Evolutionary conservation across 1,140 invertebrate genomes (phyloP), one percentile per base, ranked within the genome.

Genomic region (Vanessa tameamea): DNA sequence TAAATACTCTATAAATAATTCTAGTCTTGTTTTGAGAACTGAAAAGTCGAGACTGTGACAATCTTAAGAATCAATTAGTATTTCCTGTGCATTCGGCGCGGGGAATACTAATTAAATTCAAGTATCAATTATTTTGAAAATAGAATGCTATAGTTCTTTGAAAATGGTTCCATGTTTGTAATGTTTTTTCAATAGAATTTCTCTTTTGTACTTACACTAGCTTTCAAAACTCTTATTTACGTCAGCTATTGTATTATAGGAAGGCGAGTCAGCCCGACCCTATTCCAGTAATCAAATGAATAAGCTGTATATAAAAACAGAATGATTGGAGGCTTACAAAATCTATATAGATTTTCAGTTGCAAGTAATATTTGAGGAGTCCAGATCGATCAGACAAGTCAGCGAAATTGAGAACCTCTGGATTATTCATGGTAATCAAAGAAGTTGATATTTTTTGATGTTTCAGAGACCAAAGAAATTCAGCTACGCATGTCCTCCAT

Each of bases 81-180:
- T 31, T 31, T 31, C 26, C 26, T 31, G 26, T 6, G 2, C 6
- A 31, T 31, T 31, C 26, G 26, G 65, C 55, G 53, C 26, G 31
- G 65, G 37, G 51, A 68, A 68, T 68, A 68, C 65, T 16, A 55
- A 68, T 68, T 50, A 57, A 55, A 55, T 31, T 47, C 31, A 55
- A 68, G 65, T 68, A 68, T 68, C 65, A 68, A 55, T 68, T 68
- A 68, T 50, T n/a, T 47, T 68, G 55, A 26, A 59, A 26, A 23
- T 59, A 51, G 14, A 15, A 59, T 23, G 55, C 20, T 13, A 59
- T 59, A 20, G 13, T 59, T 59, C 20, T 26, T 59, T 26, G 23
- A 23, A 59, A 59, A 20, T 59, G 23, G 55, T 13, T 26, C 23
- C 20, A n/a, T 59, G 31, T 20, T 15, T 6, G 13, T 14, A 59